Conservation (phyloP, 2,888 invertebrate species). For the Caenorhabditis sinica region DNA sequence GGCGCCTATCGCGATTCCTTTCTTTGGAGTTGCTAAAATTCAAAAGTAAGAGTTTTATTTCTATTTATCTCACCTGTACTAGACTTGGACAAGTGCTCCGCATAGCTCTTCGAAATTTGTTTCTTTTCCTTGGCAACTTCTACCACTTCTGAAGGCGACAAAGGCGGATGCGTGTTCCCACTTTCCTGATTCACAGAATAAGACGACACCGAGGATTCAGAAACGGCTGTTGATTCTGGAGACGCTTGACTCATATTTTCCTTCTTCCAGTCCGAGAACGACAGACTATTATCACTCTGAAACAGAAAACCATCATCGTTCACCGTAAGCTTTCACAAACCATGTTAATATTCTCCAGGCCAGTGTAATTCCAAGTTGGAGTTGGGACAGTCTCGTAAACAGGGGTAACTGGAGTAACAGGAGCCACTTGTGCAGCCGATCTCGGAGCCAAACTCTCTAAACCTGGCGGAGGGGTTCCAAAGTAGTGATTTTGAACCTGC, state of each 20-base stretch:
- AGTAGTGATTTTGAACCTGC: slow-evolving; percentile 68
- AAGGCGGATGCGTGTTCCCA: slow-evolving; percentile 5
- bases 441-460: slow-evolving; percentile 30
- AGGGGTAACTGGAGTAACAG: slow-evolving; percentile 9
- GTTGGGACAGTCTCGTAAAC: slow-evolving; percentile 24
- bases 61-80: slow-evolving; percentile 10
- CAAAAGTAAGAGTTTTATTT: neutral
- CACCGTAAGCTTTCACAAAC: neutral
- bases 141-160: slow-evolving; percentile 47
- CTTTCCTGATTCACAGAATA: slow-evolving; percentile 12
- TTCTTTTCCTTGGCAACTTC: slow-evolving; percentile 45
- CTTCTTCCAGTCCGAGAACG: slow-evolving; percentile 65
- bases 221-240: slow-evolving; percentile 29
- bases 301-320: neutral
- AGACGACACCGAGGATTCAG: slow-evolving; percentile 33
- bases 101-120: slow-evolving; percentile 49
- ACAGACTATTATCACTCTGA: slow-evolving; percentile 26
- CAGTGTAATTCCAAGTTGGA: slow-evolving; percentile 40
- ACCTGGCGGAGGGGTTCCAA: slow-evolving; percentile 43
- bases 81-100: slow-evolving; percentile 48
- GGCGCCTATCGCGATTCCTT: slow-evolving; percentile 46
- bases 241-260: slow-evolving; percentile 49
- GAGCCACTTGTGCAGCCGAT: slow-evolving; percentile 7
- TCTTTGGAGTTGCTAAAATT: slow-evolving; percentile 28
- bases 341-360: slow-evolving; percentile 38